phyloP scores from a whole-genome alignment of 1,140 invertebrate genomes.

The Cotesia chilonis region DNA sequence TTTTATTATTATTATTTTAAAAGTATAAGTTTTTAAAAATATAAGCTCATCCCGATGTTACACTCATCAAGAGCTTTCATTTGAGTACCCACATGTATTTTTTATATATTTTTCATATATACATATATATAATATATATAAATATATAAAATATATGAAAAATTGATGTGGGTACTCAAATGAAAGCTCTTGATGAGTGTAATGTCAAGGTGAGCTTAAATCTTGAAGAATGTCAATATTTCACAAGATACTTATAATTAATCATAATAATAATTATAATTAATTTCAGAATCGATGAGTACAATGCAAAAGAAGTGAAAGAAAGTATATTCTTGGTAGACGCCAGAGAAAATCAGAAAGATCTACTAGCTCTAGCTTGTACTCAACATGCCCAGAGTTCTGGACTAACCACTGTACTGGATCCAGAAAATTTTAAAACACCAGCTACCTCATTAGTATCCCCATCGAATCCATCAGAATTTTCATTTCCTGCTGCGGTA shows the following conservation, averaged over 20 bases:
- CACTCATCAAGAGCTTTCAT: too few relatives aligned
- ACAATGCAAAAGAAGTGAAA: constrained; percentile 81
- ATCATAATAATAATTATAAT: background rate
- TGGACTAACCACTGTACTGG: constrained; percentile 41
- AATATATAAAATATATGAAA: too few relatives aligned
- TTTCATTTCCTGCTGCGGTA: constrained; percentile 12
- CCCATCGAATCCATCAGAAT: background rate
- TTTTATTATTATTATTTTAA: too few relatives aligned
- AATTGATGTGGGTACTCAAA: too few relatives aligned
- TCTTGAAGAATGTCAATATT: too few relatives aligned
- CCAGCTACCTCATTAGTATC: constrained; percentile 16
- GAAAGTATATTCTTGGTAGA: constrained; percentile 84
- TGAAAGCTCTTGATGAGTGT: too few relatives aligned
- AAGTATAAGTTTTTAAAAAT: too few relatives aligned
- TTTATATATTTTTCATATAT: too few relatives aligned
- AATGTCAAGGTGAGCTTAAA: too few relatives aligned
- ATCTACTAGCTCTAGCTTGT: constrained; percentile 66
- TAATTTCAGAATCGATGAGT: constrained; percentile 74
- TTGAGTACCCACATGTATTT: too few relatives aligned
- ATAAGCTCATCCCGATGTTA: too few relatives aligned
- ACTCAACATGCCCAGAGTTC: constrained; percentile 47
- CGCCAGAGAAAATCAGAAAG: constrained; percentile 78
- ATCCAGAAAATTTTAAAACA: constrained; percentile 43
- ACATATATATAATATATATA: too few relatives aligned
- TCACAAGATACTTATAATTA: background rate